These are phyloP conservation scores for Liopterus haemorrhoidalis DNA, from an alignment of 2,888 invertebrate species.

Conservation along the genomic window DNA sequence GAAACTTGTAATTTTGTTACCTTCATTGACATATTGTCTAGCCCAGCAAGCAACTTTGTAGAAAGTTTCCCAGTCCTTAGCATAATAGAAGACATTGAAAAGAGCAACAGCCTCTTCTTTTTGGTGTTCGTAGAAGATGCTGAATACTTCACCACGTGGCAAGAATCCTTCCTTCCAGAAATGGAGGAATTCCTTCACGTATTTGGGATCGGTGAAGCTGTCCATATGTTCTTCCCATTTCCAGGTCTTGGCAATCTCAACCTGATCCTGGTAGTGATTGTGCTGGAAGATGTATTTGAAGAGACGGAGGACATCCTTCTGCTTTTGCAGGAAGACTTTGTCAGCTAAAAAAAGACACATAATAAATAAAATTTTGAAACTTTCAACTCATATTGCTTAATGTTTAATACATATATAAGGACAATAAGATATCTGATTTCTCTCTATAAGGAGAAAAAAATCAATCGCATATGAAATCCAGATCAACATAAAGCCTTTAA, in stretches of 20 bases:
- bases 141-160: constrained; percentile 57
- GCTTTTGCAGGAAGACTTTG: constrained; percentile 30
- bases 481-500: too few species aligned
- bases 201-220: constrained; percentile 45
- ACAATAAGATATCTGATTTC: too few species aligned
- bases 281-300: constrained; percentile 60
- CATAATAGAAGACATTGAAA: constrained; percentile 61
- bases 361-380: neutral
- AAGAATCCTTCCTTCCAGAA: constrained; percentile 53
- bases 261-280: constrained; percentile 49
- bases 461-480: too few species aligned
- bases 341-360: constrained; percentile 23
- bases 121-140: constrained; percentile 55
- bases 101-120: constrained; percentile 58
- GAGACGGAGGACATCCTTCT: constrained; percentile 52
- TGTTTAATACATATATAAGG: neutral
- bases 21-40: constrained; percentile 62
- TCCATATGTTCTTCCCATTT: constrained; percentile 54
- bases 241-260: constrained; percentile 54
- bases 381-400: neutral
- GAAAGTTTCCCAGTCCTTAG: constrained; percentile 66
- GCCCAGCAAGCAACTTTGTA: constrained; percentile 63
- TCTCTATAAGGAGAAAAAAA: too few species aligned
- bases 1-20: too few species aligned
- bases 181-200: constrained; percentile 52